phyloP scores from a whole-genome alignment of 2,888 invertebrate species.

The Ryuthela nishihirai region DNA sequence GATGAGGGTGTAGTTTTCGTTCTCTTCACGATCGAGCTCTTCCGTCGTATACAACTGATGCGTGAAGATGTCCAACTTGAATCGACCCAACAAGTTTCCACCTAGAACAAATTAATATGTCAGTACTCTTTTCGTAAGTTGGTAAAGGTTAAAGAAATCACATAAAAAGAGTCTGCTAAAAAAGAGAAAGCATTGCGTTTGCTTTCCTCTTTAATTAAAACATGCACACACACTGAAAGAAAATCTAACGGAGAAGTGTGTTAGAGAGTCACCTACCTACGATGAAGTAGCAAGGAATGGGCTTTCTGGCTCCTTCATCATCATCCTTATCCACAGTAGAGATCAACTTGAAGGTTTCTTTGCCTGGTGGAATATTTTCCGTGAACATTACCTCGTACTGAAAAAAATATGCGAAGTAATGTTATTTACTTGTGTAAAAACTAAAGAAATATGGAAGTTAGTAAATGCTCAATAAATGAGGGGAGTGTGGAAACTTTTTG shows the following conservation, averaged over 20 bases:
- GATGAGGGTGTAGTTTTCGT: constrained; percentile 64
- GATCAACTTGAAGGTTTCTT: constrained; percentile 66
- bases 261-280: too few species aligned
- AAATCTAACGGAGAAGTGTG: too few species aligned
- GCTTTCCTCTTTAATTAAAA: too few species aligned
- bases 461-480: too few species aligned
- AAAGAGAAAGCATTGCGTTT: too few species aligned
- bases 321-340: constrained; percentile 82
- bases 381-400: constrained; percentile 46
- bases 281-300: constrained; percentile 88
- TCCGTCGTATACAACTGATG: constrained; percentile 63
- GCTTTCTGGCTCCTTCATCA: constrained; percentile 72
- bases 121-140: too few species aligned
- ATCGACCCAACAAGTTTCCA: constrained; percentile 70
- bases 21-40: constrained; percentile 70
- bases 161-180: too few species aligned
- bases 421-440: not conserved
- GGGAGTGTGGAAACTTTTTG: too few species aligned
- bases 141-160: too few species aligned
- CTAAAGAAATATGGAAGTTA: too few species aligned
- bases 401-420: not conserved
- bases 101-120: constrained; percentile 17
- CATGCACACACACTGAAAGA: too few species aligned
- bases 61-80: constrained; percentile 66
- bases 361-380: constrained; percentile 62